Percentiles rank a stretch among this genome's conserved stretches.
Conservation (phyloP, 2,888 invertebrate genomes). For the Mimas tiliae region DNA sequence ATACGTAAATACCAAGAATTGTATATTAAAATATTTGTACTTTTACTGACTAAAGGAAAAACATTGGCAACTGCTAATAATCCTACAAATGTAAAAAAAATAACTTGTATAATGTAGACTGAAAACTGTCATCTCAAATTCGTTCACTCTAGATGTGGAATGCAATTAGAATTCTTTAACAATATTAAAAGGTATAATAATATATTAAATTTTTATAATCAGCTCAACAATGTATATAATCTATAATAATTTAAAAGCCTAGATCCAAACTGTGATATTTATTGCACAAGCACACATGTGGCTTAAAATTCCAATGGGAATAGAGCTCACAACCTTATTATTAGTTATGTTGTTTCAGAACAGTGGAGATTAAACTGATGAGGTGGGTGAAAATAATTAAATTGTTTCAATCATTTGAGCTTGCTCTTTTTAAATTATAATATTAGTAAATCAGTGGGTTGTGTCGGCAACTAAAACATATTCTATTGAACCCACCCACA, state of each 20-base stretch:
- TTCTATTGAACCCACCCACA: conserved; percentile 63
- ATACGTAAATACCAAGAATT: conserved; percentile 85
- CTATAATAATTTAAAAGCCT: conserved; percentile 86
- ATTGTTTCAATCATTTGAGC: conserved; percentile 62
- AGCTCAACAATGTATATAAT: conserved; percentile 87
- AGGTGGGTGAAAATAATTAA: conserved; percentile 66
- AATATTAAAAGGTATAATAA: conserved; percentile 86
- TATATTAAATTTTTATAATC: conserved; percentile 86
- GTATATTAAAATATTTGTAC: conserved; percentile 91
- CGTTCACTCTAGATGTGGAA: conserved; percentile 85
- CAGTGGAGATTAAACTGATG: conserved; percentile 67
- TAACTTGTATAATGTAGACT: conserved; percentile 84
- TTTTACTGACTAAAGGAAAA: conserved; percentile 92
- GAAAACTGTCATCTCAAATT: conserved; percentile 84
- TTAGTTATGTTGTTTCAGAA: conserved; percentile 72
- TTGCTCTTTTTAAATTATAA: conserved; percentile 60
- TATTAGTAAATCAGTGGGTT: conserved; percentile 54
- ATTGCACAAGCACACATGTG: conserved; percentile 86
- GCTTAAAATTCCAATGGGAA: conserved; percentile 83
- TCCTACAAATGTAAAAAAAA: conserved; percentile 83
- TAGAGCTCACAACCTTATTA: conserved; percentile 85
- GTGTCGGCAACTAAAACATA: conserved; percentile 50
- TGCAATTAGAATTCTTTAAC: conserved; percentile 86
- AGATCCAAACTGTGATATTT: conserved; percentile 86
- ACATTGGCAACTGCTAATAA: conserved; percentile 85